Base-by-base conservation (phyloP, 2,113 vertebrate species). In the Heliornis fulica region DNA sequence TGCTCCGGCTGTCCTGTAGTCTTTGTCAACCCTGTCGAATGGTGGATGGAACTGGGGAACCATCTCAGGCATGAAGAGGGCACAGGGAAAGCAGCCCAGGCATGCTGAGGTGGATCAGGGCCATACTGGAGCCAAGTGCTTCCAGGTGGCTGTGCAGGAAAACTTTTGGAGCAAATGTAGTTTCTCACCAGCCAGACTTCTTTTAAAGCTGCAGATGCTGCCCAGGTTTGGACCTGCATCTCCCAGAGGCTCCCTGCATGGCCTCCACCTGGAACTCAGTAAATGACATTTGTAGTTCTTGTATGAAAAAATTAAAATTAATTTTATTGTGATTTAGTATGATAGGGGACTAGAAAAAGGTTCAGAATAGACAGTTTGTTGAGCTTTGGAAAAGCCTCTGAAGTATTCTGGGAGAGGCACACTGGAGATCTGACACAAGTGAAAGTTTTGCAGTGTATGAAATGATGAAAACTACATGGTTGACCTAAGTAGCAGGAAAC, bases 381-480 rank as follows among this genome's bases (percentile, higher is more conserved):
- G 38, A n/a, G 61, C 59, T 86, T 69, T 57, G 78, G 29, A 38
- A 16, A 19, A 63, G 54, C 40, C 22, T 29, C 13, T 32, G 45
- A 13, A 32, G 40, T 7, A 3, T 4, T 40, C 29, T 26, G 13
- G 46, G n/a, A 13, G 20, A 32, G 7, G 16, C 34, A 26, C 18
- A 0, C 11, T 29, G 31, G 4, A 83, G n/a, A 54, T 6, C 36
- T 56, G 41, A 13, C 14, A 9, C 5, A 16, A 26, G 9, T 40
- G 48, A 78, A 51, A 82, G 72, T n/a, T 38, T 38, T 41, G 29
- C 70, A 36, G 51, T 15, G 25, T 45, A 20, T 28, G 25, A 22
- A 63, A 57, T 20, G 32, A 40, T 43, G 12, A 23, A 28, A 68
- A 15, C 6, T 5, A 7, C 15, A 5, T 0, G 0, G 5, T 9